Evolutionary conservation across 2,797 vertebrate species (phyloP).

Genomic region (Pteronotus mesoamericanus): DNA sequence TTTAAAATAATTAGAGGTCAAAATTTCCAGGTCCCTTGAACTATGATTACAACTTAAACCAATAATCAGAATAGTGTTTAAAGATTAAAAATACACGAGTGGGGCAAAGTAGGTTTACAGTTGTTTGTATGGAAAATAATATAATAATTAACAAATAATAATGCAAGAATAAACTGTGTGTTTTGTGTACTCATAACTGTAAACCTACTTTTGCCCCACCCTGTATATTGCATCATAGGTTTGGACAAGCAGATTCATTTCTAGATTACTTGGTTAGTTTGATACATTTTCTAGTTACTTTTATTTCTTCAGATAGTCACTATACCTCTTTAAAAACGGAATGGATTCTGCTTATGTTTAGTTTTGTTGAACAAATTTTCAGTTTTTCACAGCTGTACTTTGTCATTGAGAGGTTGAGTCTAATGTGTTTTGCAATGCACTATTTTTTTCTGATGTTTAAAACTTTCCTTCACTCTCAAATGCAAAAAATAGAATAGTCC

Average conservation of each 20-base stretch:
- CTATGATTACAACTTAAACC: not conserved
- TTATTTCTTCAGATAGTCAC: constrained; percentile 38
- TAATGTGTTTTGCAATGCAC: constrained; percentile 23
- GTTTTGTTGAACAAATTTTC: constrained; percentile 34
- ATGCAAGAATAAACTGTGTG: not conserved
- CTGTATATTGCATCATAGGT: not conserved
- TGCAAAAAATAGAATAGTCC: constrained; percentile 73
- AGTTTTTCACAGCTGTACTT: constrained; percentile 45
- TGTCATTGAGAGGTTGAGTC: constrained; percentile 16
- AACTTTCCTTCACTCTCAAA: constrained; percentile 65
- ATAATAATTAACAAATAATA: not conserved
- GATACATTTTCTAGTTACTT: constrained; percentile 34
- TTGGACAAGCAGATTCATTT: not conserved
- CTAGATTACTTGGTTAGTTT: constrained; percentile 21
- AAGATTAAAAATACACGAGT: not conserved
- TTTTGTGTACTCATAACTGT: not conserved
- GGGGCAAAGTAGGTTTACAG: not conserved
- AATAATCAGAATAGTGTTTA: not conserved
- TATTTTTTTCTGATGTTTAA: constrained; percentile 57
- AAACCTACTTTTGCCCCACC: not conserved
- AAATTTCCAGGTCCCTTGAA: not conserved
- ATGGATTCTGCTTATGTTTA: not conserved
- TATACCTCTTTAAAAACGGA: constrained; percentile 28
- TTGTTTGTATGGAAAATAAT: not conserved
- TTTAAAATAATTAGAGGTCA: constrained; percentile 45